These are phyloP conservation scores for Marmota monax DNA, from an alignment of 2,113 vertebrate species.

Conservation along the genomic window DNA sequence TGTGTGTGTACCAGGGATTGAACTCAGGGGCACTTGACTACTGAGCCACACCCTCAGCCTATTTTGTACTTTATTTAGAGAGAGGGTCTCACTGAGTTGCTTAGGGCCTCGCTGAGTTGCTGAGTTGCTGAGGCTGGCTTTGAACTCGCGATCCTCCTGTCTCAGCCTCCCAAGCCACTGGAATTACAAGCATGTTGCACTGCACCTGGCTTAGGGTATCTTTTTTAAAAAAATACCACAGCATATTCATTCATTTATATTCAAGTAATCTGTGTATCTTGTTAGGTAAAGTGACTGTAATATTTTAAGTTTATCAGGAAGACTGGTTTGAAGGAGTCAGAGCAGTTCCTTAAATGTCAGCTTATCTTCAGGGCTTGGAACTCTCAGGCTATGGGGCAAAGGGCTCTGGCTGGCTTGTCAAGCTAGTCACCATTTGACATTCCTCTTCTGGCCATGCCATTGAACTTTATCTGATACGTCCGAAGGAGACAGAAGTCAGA, in stretches of 20 bases:
- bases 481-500: not conserved
- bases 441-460: not conserved
- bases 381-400: not conserved
- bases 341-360: slow-evolving; percentile 28
- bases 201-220: too few species aligned
- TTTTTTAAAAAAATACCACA: not conserved
- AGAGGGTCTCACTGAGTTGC: too few species aligned
- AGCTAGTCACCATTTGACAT: not conserved
- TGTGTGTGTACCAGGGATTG: too few species aligned
- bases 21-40: too few species aligned
- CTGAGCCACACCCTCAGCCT: too few species aligned
- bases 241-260: not conserved
- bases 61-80: too few species aligned
- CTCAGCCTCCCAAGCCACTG: too few species aligned
- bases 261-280: slow-evolving; percentile 6
- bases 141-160: too few species aligned
- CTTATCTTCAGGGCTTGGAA: not conserved
- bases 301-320: not conserved
- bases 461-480: slow-evolving; percentile 1
- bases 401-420: not conserved
- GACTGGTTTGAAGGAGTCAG: not conserved
- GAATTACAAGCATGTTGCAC: too few species aligned
- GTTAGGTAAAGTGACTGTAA: not conserved
- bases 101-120: too few species aligned
- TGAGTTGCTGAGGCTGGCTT: too few species aligned